Conservation (phyloP, 2,113 vertebrate genomes). For the Numida meleagris region DNA sequence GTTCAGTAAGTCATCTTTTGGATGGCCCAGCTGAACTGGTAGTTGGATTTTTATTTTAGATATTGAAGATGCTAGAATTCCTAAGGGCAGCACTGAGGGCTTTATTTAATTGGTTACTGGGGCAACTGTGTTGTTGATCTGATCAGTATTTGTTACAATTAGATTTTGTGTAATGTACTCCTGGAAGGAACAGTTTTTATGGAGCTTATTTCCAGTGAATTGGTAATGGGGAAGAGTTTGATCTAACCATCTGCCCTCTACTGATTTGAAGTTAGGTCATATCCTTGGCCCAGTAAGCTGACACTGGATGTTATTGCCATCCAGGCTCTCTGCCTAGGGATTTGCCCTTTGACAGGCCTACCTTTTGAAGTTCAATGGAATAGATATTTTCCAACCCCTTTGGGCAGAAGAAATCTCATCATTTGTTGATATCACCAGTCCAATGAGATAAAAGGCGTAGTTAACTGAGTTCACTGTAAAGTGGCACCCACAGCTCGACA, state of each 20-base stretch:
- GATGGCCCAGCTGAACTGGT: background rate
- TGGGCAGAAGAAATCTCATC: slow-evolving; percentile 44
- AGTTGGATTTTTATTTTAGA: background rate
- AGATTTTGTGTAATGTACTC: background rate
- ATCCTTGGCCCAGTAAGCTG: slow-evolving; percentile 45
- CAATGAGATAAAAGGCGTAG: background rate
- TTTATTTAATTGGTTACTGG: background rate
- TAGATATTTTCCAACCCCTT: slow-evolving; percentile 39
- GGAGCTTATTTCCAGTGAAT: slow-evolving; percentile 26
- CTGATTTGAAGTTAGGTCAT: slow-evolving; percentile 39
- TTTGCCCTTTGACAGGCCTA: slow-evolving; percentile 47
- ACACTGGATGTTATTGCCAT: slow-evolving; percentile 52
- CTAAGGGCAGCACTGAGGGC: background rate
- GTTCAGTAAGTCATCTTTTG: background rate
- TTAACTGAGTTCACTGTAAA: slow-evolving; percentile 36
- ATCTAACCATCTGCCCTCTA: slow-evolving; percentile 28
- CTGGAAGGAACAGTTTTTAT: background rate
- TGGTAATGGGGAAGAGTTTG: slow-evolving; percentile 36
- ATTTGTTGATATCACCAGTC: slow-evolving; percentile 58
- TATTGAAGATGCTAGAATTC: background rate
- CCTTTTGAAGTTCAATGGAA: slow-evolving; percentile 59
- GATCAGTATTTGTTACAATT: slow-evolving; percentile 10
- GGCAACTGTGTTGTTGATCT: background rate
- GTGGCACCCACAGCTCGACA: background rate
- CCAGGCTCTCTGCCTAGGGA: slow-evolving; percentile 25